Base-by-base conservation (phyloP, 1,140 invertebrate species). In the Ceratosolen solmsi region DNA sequence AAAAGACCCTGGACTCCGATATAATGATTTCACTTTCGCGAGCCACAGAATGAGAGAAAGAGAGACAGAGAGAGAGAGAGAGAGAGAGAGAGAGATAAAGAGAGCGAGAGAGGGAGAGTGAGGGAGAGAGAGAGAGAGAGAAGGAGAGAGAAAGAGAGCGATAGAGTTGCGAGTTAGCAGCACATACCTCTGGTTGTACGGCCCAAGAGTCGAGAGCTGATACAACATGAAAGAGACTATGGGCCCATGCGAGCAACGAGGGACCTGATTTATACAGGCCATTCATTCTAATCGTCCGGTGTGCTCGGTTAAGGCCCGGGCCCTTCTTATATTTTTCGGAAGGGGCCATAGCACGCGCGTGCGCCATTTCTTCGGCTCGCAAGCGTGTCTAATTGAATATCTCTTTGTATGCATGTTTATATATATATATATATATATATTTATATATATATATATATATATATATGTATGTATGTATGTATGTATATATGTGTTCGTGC, bases 271-370 rank as follows among this genome's bases (percentile, higher is more conserved):
- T 92, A 92, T 91, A 84, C 84, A 83, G 84, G 88, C 89, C 90
- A 92, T 92, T 90, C 90, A 90, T 92, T 91, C 90, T 92, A 92
- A 92, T 91, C 91, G 90, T 90, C 89, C 86, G 88, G 88, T 46
- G 33, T 38, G 70, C 56, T 46, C 20, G 33, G 22, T 38, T 76
- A 60, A 17, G 58, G 56, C 11, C 27, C 15, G 30, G 63, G 65
- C 20, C 33, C 30, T 15, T 51, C 49, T 33, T 73, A 36, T 72
- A 79, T 71, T 71, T 79, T 72, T 79, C 38, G 49, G 27, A 73
- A 7, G 1, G 46, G 3, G 2, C 36, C 22, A n/a, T 17, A 27
- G 33, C 25, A 71, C 15, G 27, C 15, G 70, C 36, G n/a, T 33
- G 8, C 68, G 54, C 15, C 38, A 25, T 79, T 38, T 79, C 46